These are phyloP conservation scores for Nomada fucata DNA, from an alignment of 2,888 invertebrate genomes.

Conservation along the genomic window DNA sequence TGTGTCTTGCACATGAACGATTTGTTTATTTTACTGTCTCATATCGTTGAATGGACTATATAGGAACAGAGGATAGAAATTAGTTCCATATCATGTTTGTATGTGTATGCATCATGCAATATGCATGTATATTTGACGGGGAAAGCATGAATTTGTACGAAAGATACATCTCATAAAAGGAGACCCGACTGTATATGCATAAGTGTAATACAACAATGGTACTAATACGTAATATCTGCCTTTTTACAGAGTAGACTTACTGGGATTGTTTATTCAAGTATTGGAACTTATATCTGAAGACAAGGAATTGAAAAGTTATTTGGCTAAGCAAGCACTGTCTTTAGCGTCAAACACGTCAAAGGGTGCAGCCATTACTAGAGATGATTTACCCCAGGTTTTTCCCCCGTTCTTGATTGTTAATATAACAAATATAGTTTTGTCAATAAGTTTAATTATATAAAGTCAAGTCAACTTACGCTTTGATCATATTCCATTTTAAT, in stretches of 20 bases:
- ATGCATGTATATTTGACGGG: too few species aligned
- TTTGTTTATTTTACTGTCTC: too few species aligned
- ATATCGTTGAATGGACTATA: too few species aligned
- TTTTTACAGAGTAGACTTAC: slow-evolving; percentile 87
- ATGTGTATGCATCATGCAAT: too few species aligned
- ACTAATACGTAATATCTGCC: slow-evolving; percentile 13
- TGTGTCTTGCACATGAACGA: too few species aligned
- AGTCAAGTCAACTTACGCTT: too few species aligned
- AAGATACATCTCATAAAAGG: too few species aligned
- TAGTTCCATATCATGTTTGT: too few species aligned
- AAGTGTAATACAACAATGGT: slow-evolving; percentile 4
- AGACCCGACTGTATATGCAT: too few species aligned
- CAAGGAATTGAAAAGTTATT: slow-evolving; percentile 85
- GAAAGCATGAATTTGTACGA: too few species aligned
- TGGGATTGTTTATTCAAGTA: slow-evolving; percentile 86
- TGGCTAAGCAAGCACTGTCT: slow-evolving; percentile 85
- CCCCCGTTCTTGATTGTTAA: slow-evolving; percentile 5
- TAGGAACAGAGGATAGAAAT: too few species aligned
- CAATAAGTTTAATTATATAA: too few species aligned
- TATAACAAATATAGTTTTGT: background rate
- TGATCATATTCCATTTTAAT: slow-evolving; percentile 24
- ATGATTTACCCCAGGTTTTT: slow-evolving; percentile 87
- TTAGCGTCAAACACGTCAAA: slow-evolving; percentile 85
- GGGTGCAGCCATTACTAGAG: slow-evolving; percentile 87
- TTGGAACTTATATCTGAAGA: slow-evolving; percentile 87